Base-by-base conservation (phyloP, 2,797 vertebrate genomes). In the Onychomys arenicola region DNA sequence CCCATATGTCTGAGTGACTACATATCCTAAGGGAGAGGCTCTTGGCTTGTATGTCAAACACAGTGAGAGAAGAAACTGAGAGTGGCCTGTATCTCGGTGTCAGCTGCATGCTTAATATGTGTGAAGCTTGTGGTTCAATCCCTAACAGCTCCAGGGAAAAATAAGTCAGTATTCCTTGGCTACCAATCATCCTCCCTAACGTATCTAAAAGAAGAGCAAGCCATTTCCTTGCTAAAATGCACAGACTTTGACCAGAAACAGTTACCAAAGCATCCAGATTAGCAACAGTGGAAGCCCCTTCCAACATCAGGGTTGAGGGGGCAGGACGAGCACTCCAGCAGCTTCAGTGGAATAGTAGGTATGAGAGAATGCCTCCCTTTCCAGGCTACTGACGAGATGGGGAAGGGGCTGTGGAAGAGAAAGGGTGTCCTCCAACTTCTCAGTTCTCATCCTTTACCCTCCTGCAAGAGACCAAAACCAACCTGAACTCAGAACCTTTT, bases 11-110 rank as follows among this genome's bases (percentile, higher is more conserved):
- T 57, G 13, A 89, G 89, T 0, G 2, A 82, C 61, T 95, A 52
- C 27, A 67, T 40, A 84, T 69, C 37, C 69, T 84, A 71, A 87
- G 17, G 69, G 67, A 87, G 73, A 94, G 92, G 55, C 25, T 52
- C 77, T 61, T 49, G 34, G 10, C 17, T 84, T 29, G 4, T 27
- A 13, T 17, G 67, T 88, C 90, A 88, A n/a, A 78, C 52, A 49
- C 0, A 17, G 29, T 71, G 55, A 89, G 25, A 29, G 37, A 73
- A 67, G 61, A 52, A 78, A 52, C 75, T 40, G n/a, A 3, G 32
- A 13, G n/a, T 40, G 25, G 34, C 27, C n/a, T 46, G 27, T 67
- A 69, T 19, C n/a, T 78, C 82, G 8, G n/a, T 43, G 25, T 46
- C 37, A 77, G n/a, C 61, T 7, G 5, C 2, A 0, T 29, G 59